Percentiles rank a stretch among this genome's conserved stretches.
phyloP scores from a whole-genome alignment of 2,113 vertebrate species.

The Myocastor coypus region DNA sequence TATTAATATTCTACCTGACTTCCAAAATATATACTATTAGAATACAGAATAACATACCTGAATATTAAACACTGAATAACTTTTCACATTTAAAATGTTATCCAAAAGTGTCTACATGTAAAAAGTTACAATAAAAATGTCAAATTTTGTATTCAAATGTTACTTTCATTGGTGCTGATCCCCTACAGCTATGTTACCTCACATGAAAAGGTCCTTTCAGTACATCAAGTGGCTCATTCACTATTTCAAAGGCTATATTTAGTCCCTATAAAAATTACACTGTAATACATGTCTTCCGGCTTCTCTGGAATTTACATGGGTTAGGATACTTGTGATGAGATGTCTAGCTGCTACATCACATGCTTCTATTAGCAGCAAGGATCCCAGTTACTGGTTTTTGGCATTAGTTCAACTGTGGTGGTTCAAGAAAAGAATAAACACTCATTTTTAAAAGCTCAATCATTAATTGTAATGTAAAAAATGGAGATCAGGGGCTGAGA shows the following conservation, averaged over 20 bases:
- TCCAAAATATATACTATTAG: slow-evolving; percentile 7
- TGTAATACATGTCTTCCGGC: slow-evolving; percentile 11
- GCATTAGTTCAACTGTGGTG: slow-evolving; percentile 65
- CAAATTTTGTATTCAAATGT: slow-evolving; percentile 40
- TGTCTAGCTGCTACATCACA: slow-evolving; percentile 58
- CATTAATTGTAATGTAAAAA: slow-evolving; percentile 75
- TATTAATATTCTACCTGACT: neutral
- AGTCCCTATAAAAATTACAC: slow-evolving; percentile 49
- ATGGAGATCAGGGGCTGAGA: slow-evolving; percentile 64
- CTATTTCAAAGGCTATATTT: slow-evolving; percentile 49
- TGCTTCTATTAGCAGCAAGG: slow-evolving; percentile 67
- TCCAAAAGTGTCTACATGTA: slow-evolving; percentile 26
- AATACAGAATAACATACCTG: neutral
- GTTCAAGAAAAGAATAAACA: slow-evolving; percentile 74
- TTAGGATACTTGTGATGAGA: slow-evolving; percentile 63
- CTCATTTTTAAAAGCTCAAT: slow-evolving; percentile 73
- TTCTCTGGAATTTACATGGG: slow-evolving; percentile 63
- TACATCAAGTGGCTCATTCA: slow-evolving; percentile 33
- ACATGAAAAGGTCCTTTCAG: slow-evolving; percentile 37
- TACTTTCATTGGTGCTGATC: slow-evolving; percentile 8
- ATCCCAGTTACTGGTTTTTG: slow-evolving; percentile 78
- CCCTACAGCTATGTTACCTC: neutral
- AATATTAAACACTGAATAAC: slow-evolving; percentile 19
- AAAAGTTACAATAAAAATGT: slow-evolving; percentile 24
- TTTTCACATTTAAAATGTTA: neutral